A percentile compares a stretch with the other conserved stretches of the same genome.
phyloP scores from a whole-genome alignment of 2,797 vertebrate genomes.

The Adrianichthys oophorus region DNA sequence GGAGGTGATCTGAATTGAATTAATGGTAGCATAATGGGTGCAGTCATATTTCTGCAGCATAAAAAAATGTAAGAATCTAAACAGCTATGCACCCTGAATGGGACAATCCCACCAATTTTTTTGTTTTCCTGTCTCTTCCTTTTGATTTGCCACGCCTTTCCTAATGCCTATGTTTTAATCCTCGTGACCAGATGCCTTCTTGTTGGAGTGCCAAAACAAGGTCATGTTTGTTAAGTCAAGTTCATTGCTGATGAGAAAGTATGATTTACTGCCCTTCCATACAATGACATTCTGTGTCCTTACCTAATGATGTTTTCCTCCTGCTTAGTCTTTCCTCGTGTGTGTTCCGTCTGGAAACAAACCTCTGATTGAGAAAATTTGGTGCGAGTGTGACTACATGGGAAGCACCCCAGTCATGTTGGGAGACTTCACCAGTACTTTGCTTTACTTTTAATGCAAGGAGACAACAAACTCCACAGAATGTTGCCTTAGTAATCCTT shows the following conservation, averaged over 20 bases:
- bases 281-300: conserved; percentile 13
- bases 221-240: conserved; percentile 57
- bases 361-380: conserved; percentile 42
- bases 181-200: conserved; percentile 60
- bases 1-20: conserved; percentile 52
- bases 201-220: conserved; percentile 52
- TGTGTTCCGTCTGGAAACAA: conserved; percentile 16
- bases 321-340: conserved; percentile 7
- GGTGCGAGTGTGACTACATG: conserved; percentile 12
- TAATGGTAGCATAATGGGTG: conserved; percentile 34
- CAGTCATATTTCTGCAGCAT: conserved; percentile 43
- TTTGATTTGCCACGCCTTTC: conserved; percentile 16
- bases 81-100: conserved; percentile 18
- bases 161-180: conserved; percentile 54
- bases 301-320: conserved; percentile 6
- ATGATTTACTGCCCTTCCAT: conserved; percentile 20
- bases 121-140: conserved; percentile 27
- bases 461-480: conserved; percentile 8
- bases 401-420: conserved; percentile 19
- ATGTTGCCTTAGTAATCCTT: not conserved
- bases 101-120: conserved; percentile 24
- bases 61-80: conserved; percentile 11
- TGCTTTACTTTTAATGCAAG: conserved; percentile 2
- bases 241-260: conserved; percentile 38
- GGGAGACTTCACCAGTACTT: not conserved